Evolutionary conservation across 2,113 vertebrate genomes (phyloP), one percentile per base, ranked within the genome.

Genomic region (Brachypteracias leptosomus): DNA sequence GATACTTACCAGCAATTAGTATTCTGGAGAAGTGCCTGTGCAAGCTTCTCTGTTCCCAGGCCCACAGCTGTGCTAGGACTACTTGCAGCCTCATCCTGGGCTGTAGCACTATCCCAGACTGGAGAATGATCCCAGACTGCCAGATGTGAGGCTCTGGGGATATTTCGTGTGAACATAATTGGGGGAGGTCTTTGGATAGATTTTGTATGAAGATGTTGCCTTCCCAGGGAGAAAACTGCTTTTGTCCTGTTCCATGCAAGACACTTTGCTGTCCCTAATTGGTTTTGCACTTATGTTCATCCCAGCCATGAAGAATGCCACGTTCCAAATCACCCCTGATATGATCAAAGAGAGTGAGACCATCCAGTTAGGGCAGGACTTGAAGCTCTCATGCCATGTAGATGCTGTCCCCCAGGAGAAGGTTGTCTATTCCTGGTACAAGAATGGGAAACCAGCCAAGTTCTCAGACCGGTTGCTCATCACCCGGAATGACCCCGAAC

Each of bases 321-420:
- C 99, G 0, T 99, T 99, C 98, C 99, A 99, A 95, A 99, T 99
- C 93, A 99, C 99, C 4, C 99, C 99, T 2, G 99, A 99, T 67
- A 98, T 99, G 93, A 99, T 99, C 98, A 99, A 99, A 96, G 99
- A 99, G 96, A 99, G 99, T 0, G 99, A 99, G 97, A 99, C 98
- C 96, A 99, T 99, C 96, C 99, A 99, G 95, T 98, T 99, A 97
- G 99, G 98, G 51, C 99, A 99, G 57, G 99, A 99, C 96, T 98
- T 99, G 97, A 99, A 99, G 97, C 98, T 99, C 31, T 99, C 99
- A 0, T 99, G 99, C 93, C 99, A 99, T 0, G 99, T 99, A 28
- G 99, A 99, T n/a, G 99, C 99, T 22, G 98, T 99, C 31, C 99
- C 99, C 7, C 99, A 99, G 97, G 99, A 99, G 98, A 99, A 99